Base-by-base conservation (phyloP, 1,140 invertebrate species). In the Steinernema feltiae region DNA sequence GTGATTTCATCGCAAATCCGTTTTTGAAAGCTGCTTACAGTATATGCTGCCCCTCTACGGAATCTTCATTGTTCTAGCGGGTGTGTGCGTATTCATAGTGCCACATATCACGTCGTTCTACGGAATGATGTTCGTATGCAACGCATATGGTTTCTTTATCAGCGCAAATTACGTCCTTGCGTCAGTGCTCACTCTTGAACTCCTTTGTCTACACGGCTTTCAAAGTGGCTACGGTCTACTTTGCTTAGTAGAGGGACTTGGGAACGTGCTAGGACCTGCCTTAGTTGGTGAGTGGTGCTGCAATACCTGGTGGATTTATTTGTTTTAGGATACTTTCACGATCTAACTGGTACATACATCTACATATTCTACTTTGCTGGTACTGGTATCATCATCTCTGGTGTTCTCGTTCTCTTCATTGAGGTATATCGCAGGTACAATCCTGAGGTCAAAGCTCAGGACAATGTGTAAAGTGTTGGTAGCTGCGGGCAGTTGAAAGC, bases 81-180 rank as follows among this genome's bases (percentile, higher is more conserved):
- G 69, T 73, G 3, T 32, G 71, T 90, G 92, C 15, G 92, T 96
- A 1, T 90, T 91, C 0, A 79, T 92, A n/a, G 93, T 92, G 1
- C 94, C 95, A 0, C 91, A 96, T 77, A 94, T 93, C 85, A 86
- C 87, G 48, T 90, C 90, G 17, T 97, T 93, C 82, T 85, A 87
- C 1, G 87, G 29, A 91, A 63, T 93, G 94, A 80, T 91, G 94
- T 21, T 87, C 90, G 1, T 92, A 93, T 86, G 90, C 93, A 29
- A 90, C 94, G 91, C 93, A 81, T 98, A 97, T 87, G 95, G 95
- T 69, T 88, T 97, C 75, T 94, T 94, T 83, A 92, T 97, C 73
- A 94, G 93, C 80, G 94, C 94, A 41, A 97, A 95, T 87, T 95
- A 97, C 81, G 95, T 94, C 0, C 88, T 98, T 48, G 97, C 94